Evolutionary conservation across 2,113 vertebrate species (phyloP), one percentile per base, ranked within the genome.

Genomic region (Eupsittula cactorum): DNA sequence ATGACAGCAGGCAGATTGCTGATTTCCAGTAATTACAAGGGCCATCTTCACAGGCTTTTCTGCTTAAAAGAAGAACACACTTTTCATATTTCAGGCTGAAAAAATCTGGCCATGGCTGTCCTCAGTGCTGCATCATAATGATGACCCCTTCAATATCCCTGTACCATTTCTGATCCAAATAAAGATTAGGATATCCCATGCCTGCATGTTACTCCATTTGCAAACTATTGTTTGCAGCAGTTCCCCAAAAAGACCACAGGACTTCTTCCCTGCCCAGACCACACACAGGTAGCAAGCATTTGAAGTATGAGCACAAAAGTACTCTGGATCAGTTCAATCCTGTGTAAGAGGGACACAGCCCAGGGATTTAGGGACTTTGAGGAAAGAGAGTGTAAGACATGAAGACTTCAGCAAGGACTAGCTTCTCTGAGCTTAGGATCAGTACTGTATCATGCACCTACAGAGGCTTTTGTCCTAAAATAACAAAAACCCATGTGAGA

Each of bases 1-100:
- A 57, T 90, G 90, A 92, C 86, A 90, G 73, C 78, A 94, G 83
- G 92, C 83, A 92, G 92, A 92, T 67, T 94, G 76, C 82, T 10
- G 39, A 82, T 90, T 90, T 93, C 77, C 60, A 93, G 57, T 65
- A 94, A 97, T 92, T 95, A 92, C 42, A 28, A 55, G 42, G 83
- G 47, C 20, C 35, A 47, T 59, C 55, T 86, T 97, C 75, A 55
- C 37, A 28, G 15, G 44, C 3, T 71, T 84, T 71, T 92, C 33
- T 94, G 77, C 50, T 76, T 60, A 52, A 62, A 82, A 83, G 28
- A 50, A 4, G 11, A 93, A 50, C 6, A 41, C 1, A 9, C 9
- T 50, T 86, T 75, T 81, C 7, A 3, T 84, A 65, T 70, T 92
- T 83, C 44, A 81, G 27, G 13, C 47, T 59, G 50, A 33, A 52